phyloP scores from a whole-genome alignment of 2,797 vertebrate genomes.

The Lerista edwardsae region DNA sequence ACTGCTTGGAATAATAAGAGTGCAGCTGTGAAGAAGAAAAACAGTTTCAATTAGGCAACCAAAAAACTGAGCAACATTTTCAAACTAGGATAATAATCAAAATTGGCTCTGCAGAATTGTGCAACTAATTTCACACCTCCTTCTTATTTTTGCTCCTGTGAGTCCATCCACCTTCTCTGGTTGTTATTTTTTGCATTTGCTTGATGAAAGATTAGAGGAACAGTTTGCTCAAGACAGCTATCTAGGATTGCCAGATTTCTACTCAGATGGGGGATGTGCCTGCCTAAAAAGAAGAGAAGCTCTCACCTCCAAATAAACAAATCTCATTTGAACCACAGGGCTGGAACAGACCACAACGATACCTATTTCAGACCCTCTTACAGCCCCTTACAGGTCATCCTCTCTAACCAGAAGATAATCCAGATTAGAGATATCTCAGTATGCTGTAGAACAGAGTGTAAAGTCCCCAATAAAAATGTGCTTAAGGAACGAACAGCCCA shows the following conservation, averaged over 20 bases:
- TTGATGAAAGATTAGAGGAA: not conserved
- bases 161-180: not conserved
- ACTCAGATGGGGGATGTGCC: not conserved
- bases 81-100: not conserved
- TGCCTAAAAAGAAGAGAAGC: not conserved
- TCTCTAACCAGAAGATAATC: not conserved
- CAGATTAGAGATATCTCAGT: not conserved
- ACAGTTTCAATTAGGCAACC: not conserved
- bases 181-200: not conserved
- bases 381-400: not conserved
- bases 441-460: not conserved
- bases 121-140: slow-evolving; percentile 16
- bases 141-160: fast-evolving
- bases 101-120: not conserved
- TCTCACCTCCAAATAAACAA: not conserved
- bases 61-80: not conserved
- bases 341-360: not conserved
- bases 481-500: not conserved
- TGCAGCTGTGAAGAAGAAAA: not conserved
- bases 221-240: not conserved
- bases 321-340: not conserved
- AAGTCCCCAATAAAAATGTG: not conserved
- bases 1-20: not conserved
- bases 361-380: not conserved
- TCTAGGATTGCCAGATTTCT: not conserved